These are phyloP conservation scores for Anser brachyrhynchus DNA, from an alignment of 2,113 vertebrate species.

Conservation along the genomic window DNA sequence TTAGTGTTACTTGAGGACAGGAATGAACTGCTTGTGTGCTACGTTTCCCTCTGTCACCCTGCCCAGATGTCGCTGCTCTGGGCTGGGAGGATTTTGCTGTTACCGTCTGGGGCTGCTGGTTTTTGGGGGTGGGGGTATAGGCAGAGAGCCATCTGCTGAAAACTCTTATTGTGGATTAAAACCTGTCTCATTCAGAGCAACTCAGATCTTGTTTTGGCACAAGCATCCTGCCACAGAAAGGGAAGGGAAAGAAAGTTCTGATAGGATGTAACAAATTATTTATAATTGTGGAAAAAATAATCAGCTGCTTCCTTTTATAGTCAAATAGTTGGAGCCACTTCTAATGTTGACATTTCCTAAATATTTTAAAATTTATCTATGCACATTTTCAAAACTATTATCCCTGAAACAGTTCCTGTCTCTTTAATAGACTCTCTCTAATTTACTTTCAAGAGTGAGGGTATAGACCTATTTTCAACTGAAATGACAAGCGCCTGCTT, in stretches of 20 bases:
- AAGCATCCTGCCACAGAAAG: conserved; percentile 29
- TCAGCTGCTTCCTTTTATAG: conserved; percentile 55
- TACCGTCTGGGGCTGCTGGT: not conserved
- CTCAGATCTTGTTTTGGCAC: conserved; percentile 63
- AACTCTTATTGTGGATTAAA: not conserved
- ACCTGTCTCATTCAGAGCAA: not conserved
- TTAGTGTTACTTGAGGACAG: not conserved
- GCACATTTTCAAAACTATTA: conserved; percentile 62
- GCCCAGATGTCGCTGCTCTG: not conserved
- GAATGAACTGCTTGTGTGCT: not conserved
- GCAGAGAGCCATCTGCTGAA: not conserved
- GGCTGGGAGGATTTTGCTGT: not conserved
- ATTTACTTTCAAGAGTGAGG: conserved; percentile 67
- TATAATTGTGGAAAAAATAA: conserved; percentile 18
- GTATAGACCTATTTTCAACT: conserved; percentile 23
- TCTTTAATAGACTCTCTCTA: conserved; percentile 54
- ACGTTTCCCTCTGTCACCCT: not conserved
- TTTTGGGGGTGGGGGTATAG: not conserved
- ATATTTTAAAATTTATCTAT: conserved; percentile 68
- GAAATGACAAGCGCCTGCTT: not conserved
- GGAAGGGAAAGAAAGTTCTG: conserved; percentile 54
- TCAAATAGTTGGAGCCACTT: conserved; percentile 34
- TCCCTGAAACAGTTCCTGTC: conserved; percentile 33
- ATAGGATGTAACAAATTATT: conserved; percentile 62
- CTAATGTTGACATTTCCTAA: conserved; percentile 48